These are phyloP conservation scores for Holothuria glaberrima DNA, from an alignment of 35 echinoderm and acorn worm species.

Conservation along the genomic window DNA sequence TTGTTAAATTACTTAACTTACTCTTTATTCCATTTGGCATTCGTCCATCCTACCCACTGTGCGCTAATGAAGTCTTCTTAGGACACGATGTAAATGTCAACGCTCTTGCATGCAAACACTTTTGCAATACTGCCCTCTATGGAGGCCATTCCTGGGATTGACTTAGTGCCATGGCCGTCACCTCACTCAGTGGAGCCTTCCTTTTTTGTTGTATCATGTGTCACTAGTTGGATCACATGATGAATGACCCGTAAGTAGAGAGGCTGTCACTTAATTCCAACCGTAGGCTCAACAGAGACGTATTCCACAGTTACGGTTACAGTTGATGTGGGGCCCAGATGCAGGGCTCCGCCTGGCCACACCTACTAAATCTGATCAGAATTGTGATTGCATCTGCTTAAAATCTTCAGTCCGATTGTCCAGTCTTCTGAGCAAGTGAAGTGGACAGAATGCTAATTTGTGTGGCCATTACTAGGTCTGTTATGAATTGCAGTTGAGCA, in stretches of 20 bases:
- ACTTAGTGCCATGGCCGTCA: slow-evolving; percentile 7
- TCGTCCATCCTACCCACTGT: neutral
- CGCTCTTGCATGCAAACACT: neutral
- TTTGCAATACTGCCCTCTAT: slow-evolving; percentile 36
- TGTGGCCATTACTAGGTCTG: no score
- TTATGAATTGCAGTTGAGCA: no score
- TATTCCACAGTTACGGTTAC: slow-evolving; percentile 25
- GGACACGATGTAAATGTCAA: neutral
- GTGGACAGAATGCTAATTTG: slow-evolving; percentile 50
- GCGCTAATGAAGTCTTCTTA: neutral
- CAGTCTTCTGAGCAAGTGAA: slow-evolving; percentile 7
- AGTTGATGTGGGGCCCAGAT: slow-evolving; percentile 31
- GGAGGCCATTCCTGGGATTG: slow-evolving; percentile 29
- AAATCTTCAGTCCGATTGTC: slow-evolving; percentile 2
- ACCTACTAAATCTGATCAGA: slow-evolving; percentile 36
- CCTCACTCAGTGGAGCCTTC: slow-evolving; percentile 3
- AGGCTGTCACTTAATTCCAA: slow-evolving; percentile 51
- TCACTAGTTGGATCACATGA: slow-evolving; percentile 8
- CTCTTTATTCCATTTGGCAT: slow-evolving; percentile 11
- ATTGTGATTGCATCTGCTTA: slow-evolving; percentile 20
- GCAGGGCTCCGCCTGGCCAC: slow-evolving; percentile 28
- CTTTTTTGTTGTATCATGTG: slow-evolving; percentile 30
- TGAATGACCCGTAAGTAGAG: slow-evolving; percentile 43
- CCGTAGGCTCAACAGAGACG: slow-evolving; percentile 30
- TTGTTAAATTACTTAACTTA: slow-evolving; percentile 24